Evolutionary conservation across 2,888 invertebrate genomes (phyloP).

Genomic region (Sinotaia quadrata): DNA sequence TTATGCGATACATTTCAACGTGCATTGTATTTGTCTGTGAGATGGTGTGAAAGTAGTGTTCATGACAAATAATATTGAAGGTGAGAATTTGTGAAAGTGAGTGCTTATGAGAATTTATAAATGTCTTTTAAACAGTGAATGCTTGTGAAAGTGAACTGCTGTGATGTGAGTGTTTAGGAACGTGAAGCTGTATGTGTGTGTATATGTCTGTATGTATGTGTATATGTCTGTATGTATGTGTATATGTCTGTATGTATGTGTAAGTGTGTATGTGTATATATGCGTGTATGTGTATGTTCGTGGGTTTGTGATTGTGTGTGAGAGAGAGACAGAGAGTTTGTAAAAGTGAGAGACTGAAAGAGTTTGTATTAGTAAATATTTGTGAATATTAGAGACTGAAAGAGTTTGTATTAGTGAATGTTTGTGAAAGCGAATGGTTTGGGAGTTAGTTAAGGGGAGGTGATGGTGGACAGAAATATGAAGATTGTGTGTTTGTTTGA

Average conservation of each 20-base stretch:
- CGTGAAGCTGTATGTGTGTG: too few species aligned
- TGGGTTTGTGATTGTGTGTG: neutral
- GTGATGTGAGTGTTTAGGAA: slow-evolving; percentile 4
- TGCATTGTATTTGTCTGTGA: too few species aligned
- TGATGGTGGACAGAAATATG: too few species aligned
- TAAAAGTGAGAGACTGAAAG: neutral
- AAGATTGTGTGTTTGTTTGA: too few species aligned
- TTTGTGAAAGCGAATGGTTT: too few species aligned
- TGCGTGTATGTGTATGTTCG: neutral
- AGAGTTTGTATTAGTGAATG: too few species aligned
- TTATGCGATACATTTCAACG: too few species aligned
- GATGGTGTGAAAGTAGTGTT: too few species aligned
- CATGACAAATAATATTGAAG: neutral
- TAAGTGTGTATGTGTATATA: neutral
- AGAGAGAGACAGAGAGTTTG: neutral
- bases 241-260: neutral
- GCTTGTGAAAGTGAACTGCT: too few species aligned
- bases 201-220: neutral
- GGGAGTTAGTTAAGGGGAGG: too few species aligned
- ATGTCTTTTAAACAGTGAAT: too few species aligned
- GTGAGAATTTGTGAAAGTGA: slow-evolving; percentile 1
- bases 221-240: slow-evolving; percentile 2
- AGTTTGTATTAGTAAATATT: too few species aligned
- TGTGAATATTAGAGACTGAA: neutral
- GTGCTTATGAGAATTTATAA: slow-evolving; percentile 4